phyloP scores from a whole-genome alignment of 2,888 invertebrate species.

The Orthosia incerta region DNA sequence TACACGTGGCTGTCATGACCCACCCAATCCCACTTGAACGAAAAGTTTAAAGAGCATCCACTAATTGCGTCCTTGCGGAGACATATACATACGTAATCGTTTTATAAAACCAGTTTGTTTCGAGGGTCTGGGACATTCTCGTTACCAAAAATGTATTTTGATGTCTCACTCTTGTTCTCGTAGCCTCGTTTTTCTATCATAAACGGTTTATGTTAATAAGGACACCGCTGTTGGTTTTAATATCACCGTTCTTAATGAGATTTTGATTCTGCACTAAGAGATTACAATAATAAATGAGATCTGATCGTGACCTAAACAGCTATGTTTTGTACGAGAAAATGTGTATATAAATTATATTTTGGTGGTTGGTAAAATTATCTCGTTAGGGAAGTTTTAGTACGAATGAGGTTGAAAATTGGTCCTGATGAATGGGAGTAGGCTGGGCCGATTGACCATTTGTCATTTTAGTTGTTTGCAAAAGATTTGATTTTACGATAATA shows the following conservation, averaged over 20 bases:
- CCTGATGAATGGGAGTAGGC: not conserved
- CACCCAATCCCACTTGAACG: no score
- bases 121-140: not conserved
- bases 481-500: not conserved
- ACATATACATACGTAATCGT: not conserved
- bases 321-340: constrained; percentile 16
- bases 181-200: constrained; percentile 40
- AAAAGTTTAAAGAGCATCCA: not conserved
- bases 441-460: not conserved
- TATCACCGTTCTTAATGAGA: constrained; percentile 39
- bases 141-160: constrained; percentile 33
- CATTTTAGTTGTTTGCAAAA: not conserved
- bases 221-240: constrained; percentile 27
- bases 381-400: not conserved
- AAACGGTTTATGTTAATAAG: constrained; percentile 58
- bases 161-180: constrained; percentile 14
- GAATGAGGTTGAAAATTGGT: not conserved
- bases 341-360: constrained; percentile 7
- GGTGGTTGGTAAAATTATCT: constrained; percentile 28
- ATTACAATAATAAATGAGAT: constrained; percentile 56
- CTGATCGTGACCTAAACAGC: constrained; percentile 30
- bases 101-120: not conserved
- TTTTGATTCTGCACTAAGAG: constrained; percentile 33
- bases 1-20: no score
- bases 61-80: not conserved